Evolutionary conservation across 1,140 invertebrate species (phyloP).

Genomic region (Melitaea cinxia): DNA sequence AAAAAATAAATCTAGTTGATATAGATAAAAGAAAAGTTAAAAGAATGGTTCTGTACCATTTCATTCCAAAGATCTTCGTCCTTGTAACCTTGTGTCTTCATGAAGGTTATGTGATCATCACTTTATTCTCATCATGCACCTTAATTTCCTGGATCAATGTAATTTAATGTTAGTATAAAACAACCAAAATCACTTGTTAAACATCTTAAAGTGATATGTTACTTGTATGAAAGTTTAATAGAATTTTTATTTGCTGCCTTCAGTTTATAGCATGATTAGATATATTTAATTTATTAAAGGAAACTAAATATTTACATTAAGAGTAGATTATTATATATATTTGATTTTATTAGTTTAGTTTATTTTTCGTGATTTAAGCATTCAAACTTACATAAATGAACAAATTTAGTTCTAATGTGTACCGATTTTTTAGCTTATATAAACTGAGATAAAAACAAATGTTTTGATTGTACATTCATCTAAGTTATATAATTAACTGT

Average conservation of each 20-base stretch:
- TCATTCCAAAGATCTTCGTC: constrained; percentile 73
- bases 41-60: constrained; percentile 66
- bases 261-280: neutral
- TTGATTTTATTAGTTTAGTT: neutral
- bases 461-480: no score
- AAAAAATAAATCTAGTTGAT: neutral
- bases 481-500: no score
- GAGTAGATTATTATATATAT: neutral
- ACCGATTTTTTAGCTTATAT: no score
- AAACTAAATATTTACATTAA: neutral
- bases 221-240: constrained; percentile 20
- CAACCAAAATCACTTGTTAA: constrained; percentile 37
- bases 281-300: neutral
- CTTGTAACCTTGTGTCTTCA: constrained; percentile 51
- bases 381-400: no score
- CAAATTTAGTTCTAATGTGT: no score
- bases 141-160: constrained; percentile 73
- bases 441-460: no score
- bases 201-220: constrained; percentile 15
- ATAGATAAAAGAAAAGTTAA: constrained; percentile 7
- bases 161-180: constrained; percentile 69
- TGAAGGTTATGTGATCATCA: constrained; percentile 60
- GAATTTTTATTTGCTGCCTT: constrained; percentile 19
- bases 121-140: constrained; percentile 73
- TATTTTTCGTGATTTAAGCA: neutral